Conservation (phyloP, 2,888 invertebrate species). For the Cheilosia impressa region DNA sequence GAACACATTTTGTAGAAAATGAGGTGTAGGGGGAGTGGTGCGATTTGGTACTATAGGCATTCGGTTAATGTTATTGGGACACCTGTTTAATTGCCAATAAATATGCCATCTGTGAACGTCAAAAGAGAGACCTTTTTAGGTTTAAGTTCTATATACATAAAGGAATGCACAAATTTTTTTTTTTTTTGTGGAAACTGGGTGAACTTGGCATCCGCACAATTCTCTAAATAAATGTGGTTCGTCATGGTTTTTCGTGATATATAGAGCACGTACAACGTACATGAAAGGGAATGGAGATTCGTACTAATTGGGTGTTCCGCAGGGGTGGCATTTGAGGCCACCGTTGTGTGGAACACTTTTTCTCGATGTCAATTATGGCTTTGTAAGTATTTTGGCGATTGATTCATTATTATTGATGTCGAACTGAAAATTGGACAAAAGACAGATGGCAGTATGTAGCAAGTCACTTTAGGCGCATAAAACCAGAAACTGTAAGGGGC, state of each 20-base stretch:
- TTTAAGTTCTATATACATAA: background rate
- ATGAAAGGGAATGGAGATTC: background rate
- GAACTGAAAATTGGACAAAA: too few species aligned
- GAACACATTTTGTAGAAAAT: too few species aligned
- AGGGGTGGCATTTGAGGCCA: too few species aligned
- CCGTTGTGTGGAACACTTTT: background rate
- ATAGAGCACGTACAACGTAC: background rate
- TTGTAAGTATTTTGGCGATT: background rate
- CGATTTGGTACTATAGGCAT: constrained; percentile 13
- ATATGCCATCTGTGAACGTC: constrained; percentile 21
- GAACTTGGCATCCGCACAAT: constrained; percentile 44
- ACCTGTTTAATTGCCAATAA: constrained; percentile 73
- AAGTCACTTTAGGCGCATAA: too few species aligned
- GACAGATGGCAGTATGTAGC: too few species aligned
- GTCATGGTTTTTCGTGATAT: background rate
- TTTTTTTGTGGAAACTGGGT: constrained; percentile 3
- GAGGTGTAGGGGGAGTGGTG: too few species aligned
- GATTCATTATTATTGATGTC: too few species aligned
- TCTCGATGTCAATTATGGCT: background rate
- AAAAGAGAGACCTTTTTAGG: constrained; percentile 45
- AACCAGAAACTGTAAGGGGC: too few species aligned
- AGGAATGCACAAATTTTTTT: background rate
- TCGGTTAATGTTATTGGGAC: constrained; percentile 49
- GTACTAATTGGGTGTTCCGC: background rate
- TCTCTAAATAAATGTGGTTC: constrained; percentile 20